Percentiles rank a stretch among this genome's conserved stretches.
Conservation (phyloP, 2,113 vertebrate species). For the Lophochroa leadbeateri region DNA sequence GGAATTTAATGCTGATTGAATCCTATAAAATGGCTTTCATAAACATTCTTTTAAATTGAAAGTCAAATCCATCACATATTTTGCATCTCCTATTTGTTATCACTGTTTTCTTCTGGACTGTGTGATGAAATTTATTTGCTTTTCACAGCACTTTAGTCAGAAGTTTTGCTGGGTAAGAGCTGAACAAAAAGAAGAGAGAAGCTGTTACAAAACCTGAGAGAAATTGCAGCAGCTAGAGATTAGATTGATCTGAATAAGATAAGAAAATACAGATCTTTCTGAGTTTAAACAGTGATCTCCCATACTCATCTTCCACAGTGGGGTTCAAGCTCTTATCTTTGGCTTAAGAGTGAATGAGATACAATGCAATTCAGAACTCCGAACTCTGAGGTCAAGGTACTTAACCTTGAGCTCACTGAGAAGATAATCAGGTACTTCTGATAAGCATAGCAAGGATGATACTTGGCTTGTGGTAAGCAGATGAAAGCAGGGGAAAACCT, state of each 20-base stretch:
- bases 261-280: neutral
- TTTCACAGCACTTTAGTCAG: neutral
- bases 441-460: neutral
- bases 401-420: neutral
- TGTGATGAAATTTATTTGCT: neutral
- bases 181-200: neutral
- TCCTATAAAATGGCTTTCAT: neutral
- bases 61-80: neutral
- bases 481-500: neutral
- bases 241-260: neutral
- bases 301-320: neutral
- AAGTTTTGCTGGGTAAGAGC: neutral
- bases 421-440: constrained; percentile 7
- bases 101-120: neutral
- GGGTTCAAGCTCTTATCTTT: neutral
- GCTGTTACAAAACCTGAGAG: neutral
- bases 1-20: neutral
- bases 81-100: neutral
- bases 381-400: neutral
- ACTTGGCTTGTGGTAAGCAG: neutral
- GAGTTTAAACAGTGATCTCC: constrained; percentile 20
- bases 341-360: neutral
- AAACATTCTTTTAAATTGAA: neutral
- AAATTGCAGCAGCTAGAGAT: neutral
- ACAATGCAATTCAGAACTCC: neutral